Evolutionary conservation across 2,888 invertebrate genomes (phyloP).

Genomic region (Mimas tiliae): DNA sequence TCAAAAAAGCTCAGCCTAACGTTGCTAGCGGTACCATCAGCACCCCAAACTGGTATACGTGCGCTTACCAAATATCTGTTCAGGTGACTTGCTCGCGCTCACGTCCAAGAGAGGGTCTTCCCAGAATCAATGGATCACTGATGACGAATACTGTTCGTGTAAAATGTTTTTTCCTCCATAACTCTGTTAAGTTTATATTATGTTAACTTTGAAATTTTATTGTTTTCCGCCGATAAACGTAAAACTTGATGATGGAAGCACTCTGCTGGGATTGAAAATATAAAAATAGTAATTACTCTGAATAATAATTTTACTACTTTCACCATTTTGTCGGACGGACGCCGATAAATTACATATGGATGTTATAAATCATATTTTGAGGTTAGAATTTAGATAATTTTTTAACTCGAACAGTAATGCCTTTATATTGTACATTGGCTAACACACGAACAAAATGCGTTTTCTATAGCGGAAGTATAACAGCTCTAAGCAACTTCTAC

Average conservation of each 20-base stretch:
- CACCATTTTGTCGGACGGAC: slow-evolving; percentile 1
- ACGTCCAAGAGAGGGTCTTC: slow-evolving; percentile 36
- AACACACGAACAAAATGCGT: background rate
- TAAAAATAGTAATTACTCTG: slow-evolving; percentile 1
- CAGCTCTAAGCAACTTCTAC: no score
- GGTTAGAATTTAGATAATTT: background rate
- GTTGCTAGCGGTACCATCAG: slow-evolving; percentile 49
- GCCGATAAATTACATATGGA: slow-evolving; percentile 5
- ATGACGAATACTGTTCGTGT: slow-evolving; percentile 36
- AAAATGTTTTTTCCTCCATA: slow-evolving; percentile 32
- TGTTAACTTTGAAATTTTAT: background rate
- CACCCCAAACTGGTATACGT: slow-evolving; percentile 52
- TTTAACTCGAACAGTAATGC: background rate
- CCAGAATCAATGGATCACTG: slow-evolving; percentile 45
- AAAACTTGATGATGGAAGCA: slow-evolving; percentile 15
- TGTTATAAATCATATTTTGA: slow-evolving; percentile 15
- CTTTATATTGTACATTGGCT: background rate
- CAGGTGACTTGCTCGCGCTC: slow-evolving; percentile 21
- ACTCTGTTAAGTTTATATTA: slow-evolving; percentile 16
- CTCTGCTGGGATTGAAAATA: background rate
- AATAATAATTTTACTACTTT: slow-evolving; percentile 20
- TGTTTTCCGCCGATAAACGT: slow-evolving; percentile 21
- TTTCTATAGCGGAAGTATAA: no score
- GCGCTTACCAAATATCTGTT: slow-evolving; percentile 36
- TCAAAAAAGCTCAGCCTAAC: slow-evolving; percentile 60